phyloP scores from a whole-genome alignment of 2,113 vertebrate species.

The human region GRCh38 chr9:117873001-117873500 shows the following conservation, averaged over 20 bases:
- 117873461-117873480: not conserved
- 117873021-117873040: not conserved
- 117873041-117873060: not conserved
- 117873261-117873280: slow-evolving; percentile 84
- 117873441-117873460: not conserved
- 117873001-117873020: not conserved
- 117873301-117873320: slow-evolving; percentile 87
- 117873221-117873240: slow-evolving; percentile 68
- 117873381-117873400: slow-evolving; percentile 74
- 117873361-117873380: slow-evolving; percentile 85
- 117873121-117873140: not conserved
- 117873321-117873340: slow-evolving; percentile 89
- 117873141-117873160: slow-evolving; percentile 49
- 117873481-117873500: not conserved
- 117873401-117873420: slow-evolving; percentile 68
- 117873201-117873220: not conserved
- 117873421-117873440: slow-evolving; percentile 49
- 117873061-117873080: not conserved
- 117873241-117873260: slow-evolving; percentile 84
- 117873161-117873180: slow-evolving; percentile 24
- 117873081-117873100: not conserved
- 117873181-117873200: not conserved
- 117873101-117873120: not conserved
- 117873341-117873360: slow-evolving; percentile 82
- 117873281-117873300: slow-evolving; percentile 86